Evolutionary conservation across 2,113 vertebrate genomes (phyloP).

Genomic region (Odocoileus virginianus): DNA sequence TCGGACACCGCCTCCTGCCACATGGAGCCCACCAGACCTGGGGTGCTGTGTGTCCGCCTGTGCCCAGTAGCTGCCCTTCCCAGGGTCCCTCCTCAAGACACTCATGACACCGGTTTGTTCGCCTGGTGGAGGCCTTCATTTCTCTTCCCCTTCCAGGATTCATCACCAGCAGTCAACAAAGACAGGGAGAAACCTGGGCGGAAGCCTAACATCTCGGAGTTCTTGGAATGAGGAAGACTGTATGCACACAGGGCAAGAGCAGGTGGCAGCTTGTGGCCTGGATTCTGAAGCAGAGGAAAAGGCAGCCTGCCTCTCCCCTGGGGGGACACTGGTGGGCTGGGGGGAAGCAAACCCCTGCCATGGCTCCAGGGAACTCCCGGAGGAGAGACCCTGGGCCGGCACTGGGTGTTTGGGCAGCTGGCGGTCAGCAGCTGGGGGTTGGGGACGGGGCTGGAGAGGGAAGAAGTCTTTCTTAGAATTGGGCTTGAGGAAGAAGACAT

Average conservation of each 20-base stretch:
- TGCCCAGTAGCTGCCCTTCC: background rate
- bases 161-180: background rate
- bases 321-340: background rate
- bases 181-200: background rate
- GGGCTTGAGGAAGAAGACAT: background rate
- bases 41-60: background rate
- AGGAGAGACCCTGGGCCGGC: background rate
- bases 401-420: background rate
- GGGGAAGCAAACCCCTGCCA: background rate
- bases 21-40: background rate
- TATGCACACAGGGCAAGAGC: background rate
- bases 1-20: background rate
- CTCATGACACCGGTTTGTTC: background rate
- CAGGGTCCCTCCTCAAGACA: background rate
- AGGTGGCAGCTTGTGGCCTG: background rate
- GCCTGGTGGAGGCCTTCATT: background rate
- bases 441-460: background rate
- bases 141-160: background rate
- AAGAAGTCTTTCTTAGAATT: conserved; percentile 55
- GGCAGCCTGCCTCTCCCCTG: no score
- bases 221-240: conserved; percentile 48
- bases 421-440: background rate
- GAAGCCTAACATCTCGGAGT: background rate
- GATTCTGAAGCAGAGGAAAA: background rate
- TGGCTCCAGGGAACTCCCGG: background rate